phyloP scores from a whole-genome alignment of 53 echinoderm and acorn worm species.

The Luidia sarsii region DNA sequence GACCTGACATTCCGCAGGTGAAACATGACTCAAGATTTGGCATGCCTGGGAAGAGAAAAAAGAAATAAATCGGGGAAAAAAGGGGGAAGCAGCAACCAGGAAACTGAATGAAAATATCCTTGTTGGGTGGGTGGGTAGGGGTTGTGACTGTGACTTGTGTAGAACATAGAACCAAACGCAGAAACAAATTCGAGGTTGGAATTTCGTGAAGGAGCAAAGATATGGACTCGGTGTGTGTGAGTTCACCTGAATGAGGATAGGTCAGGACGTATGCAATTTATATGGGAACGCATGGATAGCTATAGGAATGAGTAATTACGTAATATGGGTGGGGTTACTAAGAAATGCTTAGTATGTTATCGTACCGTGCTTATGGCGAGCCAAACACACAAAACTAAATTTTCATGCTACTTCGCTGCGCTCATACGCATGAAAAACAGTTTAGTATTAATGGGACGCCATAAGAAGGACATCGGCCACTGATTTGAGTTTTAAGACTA shows the following conservation, averaged over 20 bases:
- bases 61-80: not conserved
- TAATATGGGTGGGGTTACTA: not conserved
- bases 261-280: not conserved
- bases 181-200: no score
- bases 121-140: not conserved
- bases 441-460: slow-evolving; percentile 7
- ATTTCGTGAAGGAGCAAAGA: not conserved
- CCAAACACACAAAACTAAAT: not conserved
- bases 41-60: not conserved
- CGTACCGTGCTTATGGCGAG: not conserved
- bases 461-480: not conserved
- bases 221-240: not conserved
- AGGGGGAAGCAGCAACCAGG: not conserved
- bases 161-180: no score
- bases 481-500: no score
- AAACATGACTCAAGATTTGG: slow-evolving; percentile 3
- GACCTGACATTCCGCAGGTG: slow-evolving; percentile 15
- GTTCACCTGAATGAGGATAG: no score
- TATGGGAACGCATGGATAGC: not conserved
- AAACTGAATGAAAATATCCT: no score
- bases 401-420: no score
- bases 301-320: not conserved
- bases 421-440: not conserved
- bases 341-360: not conserved
- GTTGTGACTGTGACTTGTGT: not conserved